Base-by-base conservation (phyloP, 2,797 vertebrate species). In the Distichodus sexfasciatus region DNA sequence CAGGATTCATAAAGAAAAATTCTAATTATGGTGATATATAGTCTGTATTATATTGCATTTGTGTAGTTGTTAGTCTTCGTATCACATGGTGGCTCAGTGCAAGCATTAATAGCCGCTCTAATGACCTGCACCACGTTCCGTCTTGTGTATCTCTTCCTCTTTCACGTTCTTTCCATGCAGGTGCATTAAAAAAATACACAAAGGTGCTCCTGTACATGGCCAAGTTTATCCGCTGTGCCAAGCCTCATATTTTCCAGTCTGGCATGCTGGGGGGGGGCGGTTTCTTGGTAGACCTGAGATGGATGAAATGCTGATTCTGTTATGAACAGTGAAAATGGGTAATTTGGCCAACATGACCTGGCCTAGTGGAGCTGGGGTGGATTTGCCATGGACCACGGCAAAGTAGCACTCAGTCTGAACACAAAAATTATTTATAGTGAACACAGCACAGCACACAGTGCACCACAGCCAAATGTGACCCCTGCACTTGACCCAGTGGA, bases 131-230 rank as follows among this genome's bases (percentile, higher is more conserved):
- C 47, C 38, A 47, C 31, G 19, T 14, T 69, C 41, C 29, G n/a
- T n/a, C 31, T 46, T 71, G 55, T 51, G 60, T 65, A 61, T 72
- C 19, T 62, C 55, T 60, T 47, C 58, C 12, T 38, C 58, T 35
- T 48, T 62, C 29, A 21, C 41, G 24, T 74, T 71, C 41, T 69
- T 64, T 74, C 59, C 66, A 69, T 43, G 57, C 74, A 74, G 77
- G 67, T 74, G 71, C 59, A 8, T 21, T 38, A 48, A 40, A 17
- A 65, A 46, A 21, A 68, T 53, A 31, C 48, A 78, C 76, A 81
- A 81, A 75, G 48, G 53, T 61, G 44, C 66, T 74, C 43, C 75
- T 79, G 75, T 81, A 53, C 50, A 61, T 31, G 36, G 54, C 36
- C 57, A 61, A 66, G 70, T 65, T 62, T 47, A 50, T 70, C 50